Conservation (phyloP, 2,797 vertebrate species). For the Tenualosa ilisha region DNA sequence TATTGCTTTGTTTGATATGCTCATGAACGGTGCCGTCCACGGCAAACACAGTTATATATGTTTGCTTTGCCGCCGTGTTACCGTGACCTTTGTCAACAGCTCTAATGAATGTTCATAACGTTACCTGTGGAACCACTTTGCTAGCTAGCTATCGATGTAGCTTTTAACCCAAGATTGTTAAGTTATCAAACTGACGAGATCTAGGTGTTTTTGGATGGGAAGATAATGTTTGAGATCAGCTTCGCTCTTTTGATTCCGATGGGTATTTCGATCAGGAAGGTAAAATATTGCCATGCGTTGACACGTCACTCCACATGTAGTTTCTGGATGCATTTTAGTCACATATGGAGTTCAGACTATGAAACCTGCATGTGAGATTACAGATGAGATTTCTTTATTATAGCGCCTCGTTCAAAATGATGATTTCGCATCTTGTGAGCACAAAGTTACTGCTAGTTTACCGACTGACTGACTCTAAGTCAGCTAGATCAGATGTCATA, state of each 20-base stretch:
- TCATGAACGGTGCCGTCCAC: background rate
- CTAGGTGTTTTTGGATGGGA: background rate
- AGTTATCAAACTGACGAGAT: background rate
- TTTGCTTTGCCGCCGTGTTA: background rate
- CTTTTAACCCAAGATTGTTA: background rate
- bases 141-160: background rate
- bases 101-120: background rate
- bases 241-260: background rate
- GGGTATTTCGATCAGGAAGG: background rate
- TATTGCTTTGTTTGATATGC: background rate
- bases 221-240: background rate
- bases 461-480: background rate
- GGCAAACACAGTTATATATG: background rate
- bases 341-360: background rate
- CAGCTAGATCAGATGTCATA: background rate
- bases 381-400: background rate
- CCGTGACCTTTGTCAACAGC: slow-evolving; percentile 16
- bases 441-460: background rate
- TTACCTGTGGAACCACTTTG: slow-evolving; percentile 9
- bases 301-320: no score
- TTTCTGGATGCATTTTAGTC: background rate
- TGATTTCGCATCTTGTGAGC: background rate
- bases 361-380: background rate
- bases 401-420: background rate
- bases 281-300: background rate